These are phyloP conservation scores for Luidia sarsii DNA, from an alignment of 53 echinoderm and acorn worm genomes.

Conservation along the genomic window DNA sequence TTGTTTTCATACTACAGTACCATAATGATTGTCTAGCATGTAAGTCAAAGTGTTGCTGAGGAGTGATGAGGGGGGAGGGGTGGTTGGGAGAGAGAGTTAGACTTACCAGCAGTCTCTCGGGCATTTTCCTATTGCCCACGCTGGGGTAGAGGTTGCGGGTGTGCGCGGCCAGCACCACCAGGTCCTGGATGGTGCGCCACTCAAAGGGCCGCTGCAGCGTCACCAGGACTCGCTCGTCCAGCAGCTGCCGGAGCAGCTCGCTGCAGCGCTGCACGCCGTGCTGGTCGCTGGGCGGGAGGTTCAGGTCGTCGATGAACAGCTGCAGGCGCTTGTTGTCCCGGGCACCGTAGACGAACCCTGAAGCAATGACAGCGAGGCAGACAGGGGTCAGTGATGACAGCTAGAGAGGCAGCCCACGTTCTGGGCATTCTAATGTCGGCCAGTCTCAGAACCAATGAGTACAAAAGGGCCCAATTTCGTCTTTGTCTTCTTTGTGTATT, in stretches of 20 bases:
- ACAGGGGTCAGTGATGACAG: too few species aligned
- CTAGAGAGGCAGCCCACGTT: too few species aligned
- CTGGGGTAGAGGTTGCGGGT: constrained; percentile 84
- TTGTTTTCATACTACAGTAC: too few species aligned
- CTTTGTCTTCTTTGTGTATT: too few species aligned
- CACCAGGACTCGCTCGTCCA: constrained; percentile 88
- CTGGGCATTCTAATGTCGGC: too few species aligned
- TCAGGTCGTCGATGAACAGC: constrained; percentile 95
- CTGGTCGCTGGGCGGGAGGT: constrained; percentile 83
- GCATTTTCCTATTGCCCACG: constrained; percentile 62
- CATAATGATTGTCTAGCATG: too few species aligned
- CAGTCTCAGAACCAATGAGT: too few species aligned
- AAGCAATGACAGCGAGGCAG: too few species aligned
- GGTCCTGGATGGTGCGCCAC: constrained; percentile 93
- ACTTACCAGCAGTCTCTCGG: constrained; percentile 79
- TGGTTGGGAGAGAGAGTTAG: too few species aligned
- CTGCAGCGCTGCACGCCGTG: constrained; percentile 92
- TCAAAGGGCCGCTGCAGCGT: constrained; percentile 96
- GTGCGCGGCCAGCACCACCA: constrained; percentile 80
- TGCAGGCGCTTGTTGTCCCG: constrained; percentile 96
- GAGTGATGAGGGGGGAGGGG: too few species aligned
- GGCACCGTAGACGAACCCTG: constrained; percentile 98
- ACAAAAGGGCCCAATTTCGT: too few species aligned
- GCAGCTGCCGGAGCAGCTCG: constrained; percentile 88
- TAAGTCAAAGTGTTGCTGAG: too few species aligned